A percentile compares a stretch with the other conserved stretches of the same genome.
Evolutionary conservation across 1,140 invertebrate genomes (phyloP).

Genomic region (Magallana ariakensis): DNA sequence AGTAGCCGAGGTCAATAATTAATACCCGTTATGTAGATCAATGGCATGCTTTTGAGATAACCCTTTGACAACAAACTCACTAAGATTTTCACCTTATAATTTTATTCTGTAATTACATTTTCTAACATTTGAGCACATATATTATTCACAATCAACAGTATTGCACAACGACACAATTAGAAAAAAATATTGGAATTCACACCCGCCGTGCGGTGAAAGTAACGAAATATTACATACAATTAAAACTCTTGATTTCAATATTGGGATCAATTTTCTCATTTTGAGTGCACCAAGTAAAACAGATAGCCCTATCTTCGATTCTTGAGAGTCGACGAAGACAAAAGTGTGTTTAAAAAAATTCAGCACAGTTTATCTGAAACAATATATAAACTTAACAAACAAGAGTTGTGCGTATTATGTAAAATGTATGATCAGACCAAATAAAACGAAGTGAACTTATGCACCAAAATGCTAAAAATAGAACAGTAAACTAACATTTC

Average conservation of each 20-base stretch:
- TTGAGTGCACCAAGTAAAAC: not conserved
- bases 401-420: conserved; percentile 25
- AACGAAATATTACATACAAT: not conserved
- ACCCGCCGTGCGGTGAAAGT: conserved; percentile 9
- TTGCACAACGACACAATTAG: conserved; percentile 25
- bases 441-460: not conserved
- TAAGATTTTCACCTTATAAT: not conserved
- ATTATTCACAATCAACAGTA: conserved; percentile 30
- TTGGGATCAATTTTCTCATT: not conserved
- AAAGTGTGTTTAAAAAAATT: not conserved
- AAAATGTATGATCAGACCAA: not conserved
- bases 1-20: not conserved
- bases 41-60: not conserved
- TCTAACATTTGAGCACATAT: conserved; percentile 38
- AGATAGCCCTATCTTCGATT: not conserved
- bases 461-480: not conserved
- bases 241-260: not conserved
- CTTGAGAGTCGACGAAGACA: not conserved
- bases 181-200: conserved; percentile 1
- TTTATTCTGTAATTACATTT: conserved; percentile 26
- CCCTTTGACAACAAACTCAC: not conserved
- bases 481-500: not conserved
- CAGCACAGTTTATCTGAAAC: not conserved
- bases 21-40: not conserved
- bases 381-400: conserved; percentile 9